Evolutionary conservation across 2,113 vertebrate species (phyloP), one percentile per base, ranked within the genome.

Genomic region (Phalacrocorax pelagicus): DNA sequence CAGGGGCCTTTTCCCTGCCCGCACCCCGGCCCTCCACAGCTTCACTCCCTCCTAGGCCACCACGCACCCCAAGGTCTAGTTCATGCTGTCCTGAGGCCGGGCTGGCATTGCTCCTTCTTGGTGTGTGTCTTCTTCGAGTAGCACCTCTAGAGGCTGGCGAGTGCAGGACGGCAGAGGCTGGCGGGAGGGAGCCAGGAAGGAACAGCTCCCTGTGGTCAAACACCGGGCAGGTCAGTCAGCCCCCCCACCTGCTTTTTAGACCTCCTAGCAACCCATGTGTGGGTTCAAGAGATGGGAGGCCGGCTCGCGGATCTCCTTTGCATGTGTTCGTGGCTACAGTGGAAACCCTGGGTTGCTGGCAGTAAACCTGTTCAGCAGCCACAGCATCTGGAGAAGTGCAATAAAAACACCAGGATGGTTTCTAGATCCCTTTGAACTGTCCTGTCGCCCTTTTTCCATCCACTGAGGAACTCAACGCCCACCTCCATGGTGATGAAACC

Each of bases 21-120:
- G 29, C 54, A 29, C 70, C 20, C 12, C 1, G 10, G 34, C 4
- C 12, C 57, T 63, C 57, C 26, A 0, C 0, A 0, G 32, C 46
- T 62, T 49, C 2, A 0, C 26, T 78, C 38, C 26, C 7, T 89
- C 46, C 42, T 10, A 30, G 58, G 36, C 30, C 66, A 58, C 40
- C 32, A 0, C 9, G 20, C 32, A 40, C 44, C 57, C 58, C 4
- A 27, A 32, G 40, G 40, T 55, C 46, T 78, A 6, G 32, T 19
- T 86, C 1, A 1, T 86, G 65, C 52, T 8, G 1, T 29, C 54
- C 40, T 19, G 7, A 79, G 61, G 55, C 29, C 73, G 63, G 81
- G 20, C 85, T 95, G 90, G n/a, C 71, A 8, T n/a, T 2, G 0
- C 46, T 83, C 22, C 71, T 75, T 34, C 90, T 47, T 49, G 74